Evolutionary conservation across 2,888 invertebrate species (phyloP), one percentile per base, ranked within the genome.

Genomic region (Harmothoe impar): DNA sequence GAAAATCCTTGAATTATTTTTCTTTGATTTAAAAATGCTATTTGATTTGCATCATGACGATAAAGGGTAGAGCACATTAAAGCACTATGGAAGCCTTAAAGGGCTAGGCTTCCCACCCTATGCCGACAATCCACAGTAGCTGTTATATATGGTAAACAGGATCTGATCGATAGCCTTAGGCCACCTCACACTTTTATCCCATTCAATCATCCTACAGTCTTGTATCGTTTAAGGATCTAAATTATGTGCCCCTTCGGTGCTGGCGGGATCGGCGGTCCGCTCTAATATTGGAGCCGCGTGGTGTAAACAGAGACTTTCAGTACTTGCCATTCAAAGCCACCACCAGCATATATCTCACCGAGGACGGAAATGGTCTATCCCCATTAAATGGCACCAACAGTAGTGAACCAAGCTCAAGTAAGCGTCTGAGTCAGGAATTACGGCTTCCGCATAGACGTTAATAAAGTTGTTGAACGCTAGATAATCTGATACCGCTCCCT

Each of bases 201-300:
- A 72, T 72, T 72, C 72, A 72, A 72, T 72, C 72, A 72, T 72
- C 72, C 17, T 35, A 33, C 20, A 35, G 81, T 20, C 81, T 33
- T 81, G 81, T 81, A 81, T 81, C 81, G 81, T 35, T 81, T 81
- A 25, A 43, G 43, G 43, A 81, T 81, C 81, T 81, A 81, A 81
- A 81, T 81, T 81, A 43, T 43, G 81, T 35, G 10, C 43, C 35
- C 81, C 43, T 17, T 81, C 81, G 0, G 23, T 12, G 20, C 0
- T 20, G 81, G 35, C 81, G 0, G 12, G 3, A 72, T 72, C 29
- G 25, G 72, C 29, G 72, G 72, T 15, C 29, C 72, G 72, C 29
- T 72, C 72, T 72, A 72, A 72, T 29, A 29, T 72, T 72, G 72
- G 72, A 72, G 3, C 72, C 25, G 72, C 5, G 25, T 29, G 25